These are phyloP conservation scores for Cheilosia soror DNA, from an alignment of 2,888 invertebrate genomes.

Conservation along the genomic window DNA sequence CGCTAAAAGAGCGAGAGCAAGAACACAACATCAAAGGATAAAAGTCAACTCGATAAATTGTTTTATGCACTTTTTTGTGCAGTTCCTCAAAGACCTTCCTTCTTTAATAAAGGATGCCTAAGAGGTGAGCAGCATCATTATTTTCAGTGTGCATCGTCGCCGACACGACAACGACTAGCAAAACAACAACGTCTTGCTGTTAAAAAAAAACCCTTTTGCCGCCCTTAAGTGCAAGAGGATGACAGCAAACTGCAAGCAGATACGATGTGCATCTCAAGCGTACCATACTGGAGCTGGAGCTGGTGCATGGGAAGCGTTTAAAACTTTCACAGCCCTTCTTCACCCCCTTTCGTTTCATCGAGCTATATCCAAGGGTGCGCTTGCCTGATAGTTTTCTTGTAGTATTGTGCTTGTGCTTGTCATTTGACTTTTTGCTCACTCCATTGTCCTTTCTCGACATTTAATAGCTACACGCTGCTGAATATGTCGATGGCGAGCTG, in stretches of 20 bases:
- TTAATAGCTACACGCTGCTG: constrained; percentile 48
- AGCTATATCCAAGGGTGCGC: constrained; percentile 29
- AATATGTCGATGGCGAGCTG: constrained; percentile 69
- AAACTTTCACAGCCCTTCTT: constrained; percentile 52
- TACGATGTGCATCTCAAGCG: constrained; percentile 49
- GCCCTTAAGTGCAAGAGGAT: constrained; percentile 34
- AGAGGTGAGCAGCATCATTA: constrained; percentile 54
- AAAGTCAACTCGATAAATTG: constrained; percentile 72
- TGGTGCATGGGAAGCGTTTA: constrained; percentile 58
- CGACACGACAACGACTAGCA: constrained; percentile 11
- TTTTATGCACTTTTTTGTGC: constrained; percentile 26
- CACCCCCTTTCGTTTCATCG: neutral
- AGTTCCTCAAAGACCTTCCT: constrained; percentile 49
- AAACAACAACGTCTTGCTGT: constrained; percentile 31
- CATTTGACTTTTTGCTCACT: constrained; percentile 59
- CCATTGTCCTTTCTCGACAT: constrained; percentile 59
- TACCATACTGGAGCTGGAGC: neutral
- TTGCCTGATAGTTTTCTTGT: constrained; percentile 54
- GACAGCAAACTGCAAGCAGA: constrained; percentile 32
- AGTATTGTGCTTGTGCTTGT: constrained; percentile 59
- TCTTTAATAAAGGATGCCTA: constrained; percentile 60
- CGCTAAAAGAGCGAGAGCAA: constrained; percentile 1
- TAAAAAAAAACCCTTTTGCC: constrained; percentile 41
- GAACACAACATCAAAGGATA: constrained; percentile 57
- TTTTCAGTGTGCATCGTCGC: constrained; percentile 62